These are phyloP conservation scores for Coregonus suidteri DNA, from an alignment of 2,797 vertebrate species.

Conservation along the genomic window DNA sequence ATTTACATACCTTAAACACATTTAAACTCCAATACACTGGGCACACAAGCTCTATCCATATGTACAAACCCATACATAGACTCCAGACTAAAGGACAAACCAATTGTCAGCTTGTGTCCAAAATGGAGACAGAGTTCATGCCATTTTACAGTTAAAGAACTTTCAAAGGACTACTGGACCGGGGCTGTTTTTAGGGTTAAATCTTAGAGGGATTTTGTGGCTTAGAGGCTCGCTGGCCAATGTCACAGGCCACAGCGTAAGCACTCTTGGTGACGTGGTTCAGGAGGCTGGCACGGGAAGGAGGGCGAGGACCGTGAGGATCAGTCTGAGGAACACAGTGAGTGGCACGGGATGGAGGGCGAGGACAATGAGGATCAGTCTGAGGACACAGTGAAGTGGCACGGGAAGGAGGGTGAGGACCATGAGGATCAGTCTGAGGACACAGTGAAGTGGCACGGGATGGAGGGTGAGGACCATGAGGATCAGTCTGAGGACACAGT, in stretches of 20 bases:
- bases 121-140: neutral
- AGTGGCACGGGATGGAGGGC: neutral
- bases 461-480: neutral
- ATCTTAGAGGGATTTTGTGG: neutral
- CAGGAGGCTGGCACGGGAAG: neutral
- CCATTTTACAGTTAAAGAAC: neutral
- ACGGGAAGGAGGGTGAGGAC: too few relatives aligned
- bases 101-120: neutral
- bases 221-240: neutral
- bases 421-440: too few relatives aligned
- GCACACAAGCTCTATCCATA: neutral
- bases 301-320: slow-evolving; percentile 16
- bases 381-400: too few relatives aligned
- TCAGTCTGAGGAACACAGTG: too few relatives aligned
- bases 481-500: too few relatives aligned
- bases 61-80: neutral
- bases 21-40: neutral
- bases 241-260: neutral
- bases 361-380: neutral
- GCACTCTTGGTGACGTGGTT: slow-evolving; percentile 6
- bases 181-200: slow-evolving; percentile 2
- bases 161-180: neutral
- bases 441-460: too few relatives aligned
- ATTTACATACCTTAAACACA: neutral
- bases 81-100: neutral